These are phyloP conservation scores for Paradoxurus hermaphroditus DNA, from an alignment of 2,113 vertebrate genomes.

Conservation along the genomic window DNA sequence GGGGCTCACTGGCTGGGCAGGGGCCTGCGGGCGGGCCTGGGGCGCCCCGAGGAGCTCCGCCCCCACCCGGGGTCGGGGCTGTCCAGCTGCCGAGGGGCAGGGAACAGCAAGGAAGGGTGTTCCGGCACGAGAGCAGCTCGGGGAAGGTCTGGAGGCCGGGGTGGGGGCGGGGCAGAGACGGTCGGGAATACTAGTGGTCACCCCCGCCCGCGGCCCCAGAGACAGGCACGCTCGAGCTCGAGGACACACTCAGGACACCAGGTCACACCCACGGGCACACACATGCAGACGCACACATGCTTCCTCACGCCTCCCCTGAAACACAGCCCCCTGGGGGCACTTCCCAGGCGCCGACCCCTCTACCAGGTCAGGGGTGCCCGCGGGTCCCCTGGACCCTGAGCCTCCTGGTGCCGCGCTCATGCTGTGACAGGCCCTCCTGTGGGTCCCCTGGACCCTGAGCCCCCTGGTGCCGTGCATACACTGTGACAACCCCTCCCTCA, in stretches of 20 bases:
- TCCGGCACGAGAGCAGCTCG: rapidly evolving
- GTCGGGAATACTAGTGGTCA: not conserved
- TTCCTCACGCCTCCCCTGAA: rapidly evolving
- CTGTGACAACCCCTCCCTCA: not conserved
- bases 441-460: not conserved
- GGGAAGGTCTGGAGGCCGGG: not conserved
- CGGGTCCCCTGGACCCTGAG: not conserved
- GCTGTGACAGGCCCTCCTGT: too few relatives aligned
- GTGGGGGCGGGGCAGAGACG: too few relatives aligned
- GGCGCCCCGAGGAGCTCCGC: not conserved
- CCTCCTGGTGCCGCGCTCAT: too few relatives aligned
- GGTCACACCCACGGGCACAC: not conserved
- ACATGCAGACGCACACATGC: not conserved
- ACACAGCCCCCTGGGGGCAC: not conserved
- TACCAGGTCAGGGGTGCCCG: not conserved
- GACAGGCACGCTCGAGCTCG: not conserved
- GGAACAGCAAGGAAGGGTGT: not conserved
- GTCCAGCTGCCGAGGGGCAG: too few relatives aligned
- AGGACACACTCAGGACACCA: not conserved
- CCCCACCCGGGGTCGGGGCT: not conserved
- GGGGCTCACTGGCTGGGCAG: not conserved
- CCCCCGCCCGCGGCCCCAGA: too few relatives aligned
- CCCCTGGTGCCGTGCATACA: too few relatives aligned
- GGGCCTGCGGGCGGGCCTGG: not conserved
- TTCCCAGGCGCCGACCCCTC: not conserved